Evolutionary conservation across 2,888 invertebrate genomes (phyloP), one percentile per base, ranked within the genome.

Genomic region (Tiphia femorata): DNA sequence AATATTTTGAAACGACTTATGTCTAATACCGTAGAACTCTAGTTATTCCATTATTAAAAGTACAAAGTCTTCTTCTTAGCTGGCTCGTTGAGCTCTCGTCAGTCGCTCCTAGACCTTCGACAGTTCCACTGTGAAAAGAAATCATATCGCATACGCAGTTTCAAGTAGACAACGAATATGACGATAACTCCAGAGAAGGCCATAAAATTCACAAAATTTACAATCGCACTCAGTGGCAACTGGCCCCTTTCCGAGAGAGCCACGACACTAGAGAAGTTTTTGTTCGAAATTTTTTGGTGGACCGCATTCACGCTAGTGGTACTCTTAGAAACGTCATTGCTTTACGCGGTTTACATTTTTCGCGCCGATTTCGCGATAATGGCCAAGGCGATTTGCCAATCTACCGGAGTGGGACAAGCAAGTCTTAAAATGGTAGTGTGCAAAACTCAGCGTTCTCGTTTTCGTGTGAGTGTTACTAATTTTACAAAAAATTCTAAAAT

Each of bases 401-500:
- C 40, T 2, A 41, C 58, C 2, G 70, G 61, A 3, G 61, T 65
- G 2, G 21, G 41, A 0, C 69, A 69, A 33, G 59, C 58, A 16
- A n/a, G 23, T 1, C 46, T 60, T 2, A 73, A 73, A 43, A 63
- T 69, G 47, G 12, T 58, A 2, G 30, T 66, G 4, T 62, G 57
- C 6, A 57, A 59, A n/a, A 8, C 50, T 8, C 47, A 66, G 41
- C 61, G 58, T 16, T 35, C 37, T 6, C 54, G 30, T 2, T 63
- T 70, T 40, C 67, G 61, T 43, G 73, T 70, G 21, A 52, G 49
- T 50, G 2, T 2, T 4, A n/a, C n/a, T n/a, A n/a, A n/a, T n/a
- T n/a, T n/a, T n/a, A 19, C 8, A 29, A 37, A 8, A 44, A 29
- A 17, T 19, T 19, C 3, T n/a, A n/a, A n/a, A n/a, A n/a, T n/a